phyloP scores from a whole-genome alignment of 2,888 invertebrate species.

The Drosophila borealis region DNA sequence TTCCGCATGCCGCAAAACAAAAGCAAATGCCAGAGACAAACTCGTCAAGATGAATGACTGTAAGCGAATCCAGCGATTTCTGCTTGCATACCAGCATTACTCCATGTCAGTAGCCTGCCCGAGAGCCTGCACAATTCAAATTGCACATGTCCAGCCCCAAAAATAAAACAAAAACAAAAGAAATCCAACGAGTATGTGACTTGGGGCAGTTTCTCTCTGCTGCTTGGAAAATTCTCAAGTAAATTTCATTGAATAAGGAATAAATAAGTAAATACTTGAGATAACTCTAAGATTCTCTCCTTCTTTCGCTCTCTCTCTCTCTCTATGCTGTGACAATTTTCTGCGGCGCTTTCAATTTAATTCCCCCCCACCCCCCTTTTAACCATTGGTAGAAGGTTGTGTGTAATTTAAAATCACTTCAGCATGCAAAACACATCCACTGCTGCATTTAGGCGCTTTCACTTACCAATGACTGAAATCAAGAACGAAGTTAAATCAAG shows the following conservation, averaged over 20 bases:
- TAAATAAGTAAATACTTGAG: conserved; percentile 80
- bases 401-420: conserved; percentile 55
- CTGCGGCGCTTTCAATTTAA: conserved; percentile 45
- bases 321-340: conserved; percentile 53
- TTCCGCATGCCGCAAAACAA: conserved; percentile 73
- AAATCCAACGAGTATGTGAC: conserved; percentile 40
- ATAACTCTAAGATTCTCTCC: conserved; percentile 45
- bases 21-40: conserved; percentile 55
- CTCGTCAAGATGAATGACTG: conserved; percentile 61
- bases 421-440: conserved; percentile 73
- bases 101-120: conserved; percentile 67
- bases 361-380: conserved; percentile 18
- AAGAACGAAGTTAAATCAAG: conserved; percentile 31
- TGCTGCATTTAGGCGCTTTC: conserved; percentile 54
- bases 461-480: conserved; percentile 45
- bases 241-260: conserved; percentile 73
- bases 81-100: conserved; percentile 70
- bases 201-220: conserved; percentile 27
- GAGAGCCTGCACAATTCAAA: conserved; percentile 65
- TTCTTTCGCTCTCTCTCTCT: no score
- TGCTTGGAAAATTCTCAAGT: conserved; percentile 67
- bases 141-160: conserved; percentile 58
- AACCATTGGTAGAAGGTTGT: conserved; percentile 20
- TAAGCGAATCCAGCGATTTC: conserved; percentile 57
- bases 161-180: conserved; percentile 11